Conservation (phyloP, 2,888 invertebrate species). For the Schizotus pectinicornis region DNA sequence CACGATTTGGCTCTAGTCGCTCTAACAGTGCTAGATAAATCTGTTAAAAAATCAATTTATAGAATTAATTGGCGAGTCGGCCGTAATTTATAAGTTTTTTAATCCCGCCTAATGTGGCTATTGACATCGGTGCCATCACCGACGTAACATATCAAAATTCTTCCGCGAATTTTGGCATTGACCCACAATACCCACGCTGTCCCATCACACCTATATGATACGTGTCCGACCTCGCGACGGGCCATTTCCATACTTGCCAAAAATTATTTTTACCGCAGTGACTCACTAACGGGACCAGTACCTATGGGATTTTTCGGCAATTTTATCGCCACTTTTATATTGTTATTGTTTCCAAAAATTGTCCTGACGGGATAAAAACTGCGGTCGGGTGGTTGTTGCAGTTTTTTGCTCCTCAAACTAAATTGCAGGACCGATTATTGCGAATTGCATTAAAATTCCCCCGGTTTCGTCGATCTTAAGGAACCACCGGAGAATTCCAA, state of each 20-base stretch:
- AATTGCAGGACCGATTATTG: conserved; percentile 1
- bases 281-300: too few relatives aligned
- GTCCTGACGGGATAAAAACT: too few relatives aligned
- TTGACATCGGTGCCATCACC: conserved; percentile 8
- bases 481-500: conserved; percentile 15
- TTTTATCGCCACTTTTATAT: too few relatives aligned
- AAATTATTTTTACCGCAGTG: too few relatives aligned
- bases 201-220: neutral
- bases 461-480: conserved; percentile 3
- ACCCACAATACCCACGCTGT: conserved; percentile 7
- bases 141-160: conserved; percentile 2
- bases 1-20: too few relatives aligned
- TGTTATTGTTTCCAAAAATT: too few relatives aligned
- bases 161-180: conserved; percentile 12
- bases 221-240: too few relatives aligned
- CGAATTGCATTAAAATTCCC: conserved; percentile 16
- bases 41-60: too few relatives aligned
- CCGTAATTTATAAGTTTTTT: conserved; percentile 11
- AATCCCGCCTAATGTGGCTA: conserved; percentile 21
- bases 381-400: neutral
- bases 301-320: too few relatives aligned
- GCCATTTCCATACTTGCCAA: too few relatives aligned
- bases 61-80: too few relatives aligned
- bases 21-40: too few relatives aligned
- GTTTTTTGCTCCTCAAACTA: neutral